Evolutionary conservation across 2,888 invertebrate species (phyloP), one percentile per base, ranked within the genome.

Genomic region (Calameuta idolon): DNA sequence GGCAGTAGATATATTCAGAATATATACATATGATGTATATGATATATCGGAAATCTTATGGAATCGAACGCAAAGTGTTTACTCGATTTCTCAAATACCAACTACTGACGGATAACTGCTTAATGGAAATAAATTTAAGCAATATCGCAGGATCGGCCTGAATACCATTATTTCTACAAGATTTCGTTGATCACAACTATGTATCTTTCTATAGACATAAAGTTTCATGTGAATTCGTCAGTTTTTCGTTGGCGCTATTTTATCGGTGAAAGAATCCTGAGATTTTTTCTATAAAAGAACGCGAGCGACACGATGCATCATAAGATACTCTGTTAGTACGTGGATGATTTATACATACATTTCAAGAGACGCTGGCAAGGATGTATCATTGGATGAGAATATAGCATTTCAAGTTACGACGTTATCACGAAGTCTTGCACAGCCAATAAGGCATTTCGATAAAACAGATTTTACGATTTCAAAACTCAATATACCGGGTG

Each of bases 381-480:
- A 23, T 55, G 23, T 55, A 55, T 55, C 55, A 55, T 55, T 55
- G 9, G 55, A 55, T 55, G 5, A 55, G 55, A 55, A 55, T 55
- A 55, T 55, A 55, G 55, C 9, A 55, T 55, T 55, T 55, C 55
- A 23, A 23, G 55, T 55, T 55, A 23, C 73, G 69, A 69, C n/a
- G 79, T 74, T 77, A 76, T 69, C 55, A 77, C 37, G 74, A 30
- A n/a, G 30, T 74, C 74, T 71, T 69, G 74, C 77, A 76, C 75
- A 77, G 79, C 80, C 83, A 78, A 82, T 83, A 82, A 83, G 81
- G 80, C 78, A 79, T 80, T 79, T 77, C 80, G 79, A 80, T 82
- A 81, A 81, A 83, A 78, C 77, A 77, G 81, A 81, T 79, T 83
- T 83, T 82, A 83, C 82, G 83, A 80, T 82, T 82, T 76, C 75